phyloP scores from a whole-genome alignment of 2,113 vertebrate genomes.

The Anhinga anhinga region DNA sequence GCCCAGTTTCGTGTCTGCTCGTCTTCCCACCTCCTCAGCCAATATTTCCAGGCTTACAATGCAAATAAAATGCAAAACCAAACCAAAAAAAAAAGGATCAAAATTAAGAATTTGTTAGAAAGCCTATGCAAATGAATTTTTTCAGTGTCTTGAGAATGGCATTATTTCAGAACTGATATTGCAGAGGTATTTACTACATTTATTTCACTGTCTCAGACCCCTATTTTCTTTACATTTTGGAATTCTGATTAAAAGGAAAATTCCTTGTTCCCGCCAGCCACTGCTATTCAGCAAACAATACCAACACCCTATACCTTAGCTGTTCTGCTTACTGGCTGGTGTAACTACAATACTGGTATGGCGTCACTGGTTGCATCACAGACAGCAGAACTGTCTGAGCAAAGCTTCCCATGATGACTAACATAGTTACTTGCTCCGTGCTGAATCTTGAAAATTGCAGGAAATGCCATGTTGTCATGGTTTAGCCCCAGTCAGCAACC shows the following conservation, averaged over 20 bases:
- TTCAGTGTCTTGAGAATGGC: background rate
- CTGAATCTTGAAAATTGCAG: background rate
- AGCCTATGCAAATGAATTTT: background rate
- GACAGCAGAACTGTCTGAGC: background rate
- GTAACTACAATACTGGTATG: background rate
- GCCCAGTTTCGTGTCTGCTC: background rate
- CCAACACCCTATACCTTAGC: background rate
- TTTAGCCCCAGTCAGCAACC: too few relatives aligned
- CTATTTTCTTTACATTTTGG: background rate
- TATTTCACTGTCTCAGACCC: background rate
- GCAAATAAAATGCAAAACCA: background rate
- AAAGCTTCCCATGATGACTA: background rate
- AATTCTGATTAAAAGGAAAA: background rate
- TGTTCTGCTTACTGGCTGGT: background rate
- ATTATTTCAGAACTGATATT: background rate
- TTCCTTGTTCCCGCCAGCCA: background rate
- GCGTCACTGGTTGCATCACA: rapidly evolving
- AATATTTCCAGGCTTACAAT: background rate
- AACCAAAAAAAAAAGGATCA: background rate
- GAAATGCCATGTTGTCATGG: too few relatives aligned
- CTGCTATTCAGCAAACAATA: background rate
- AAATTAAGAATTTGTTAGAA: background rate
- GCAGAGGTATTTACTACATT: background rate
- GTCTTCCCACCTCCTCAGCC: background rate
- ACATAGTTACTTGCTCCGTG: rapidly evolving